Conservation (phyloP, 92 coral and sea anemone species). For the Parazoanthus atlanticus region DNA sequence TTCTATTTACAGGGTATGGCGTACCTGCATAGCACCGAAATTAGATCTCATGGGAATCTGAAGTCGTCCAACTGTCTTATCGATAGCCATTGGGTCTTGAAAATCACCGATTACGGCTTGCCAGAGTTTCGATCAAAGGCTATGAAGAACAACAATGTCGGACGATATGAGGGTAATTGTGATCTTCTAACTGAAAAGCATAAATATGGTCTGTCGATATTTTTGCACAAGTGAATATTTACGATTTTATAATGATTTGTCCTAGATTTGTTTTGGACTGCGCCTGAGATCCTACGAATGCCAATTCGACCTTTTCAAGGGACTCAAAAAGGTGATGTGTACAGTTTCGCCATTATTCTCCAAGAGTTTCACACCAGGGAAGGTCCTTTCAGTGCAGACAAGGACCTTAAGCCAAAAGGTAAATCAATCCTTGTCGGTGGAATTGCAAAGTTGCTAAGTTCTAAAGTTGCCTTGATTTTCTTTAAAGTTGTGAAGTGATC, state of each 20-base stretch:
- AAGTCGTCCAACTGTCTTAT: slow-evolving; percentile 81
- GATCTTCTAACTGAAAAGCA: not conserved
- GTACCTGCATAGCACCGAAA: slow-evolving; percentile 68
- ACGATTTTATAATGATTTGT: not conserved
- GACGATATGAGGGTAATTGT: not conserved
- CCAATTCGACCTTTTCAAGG: slow-evolving; percentile 75
- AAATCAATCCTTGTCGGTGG: not conserved
- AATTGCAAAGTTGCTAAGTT: no score
- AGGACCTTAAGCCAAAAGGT: slow-evolving; percentile 68
- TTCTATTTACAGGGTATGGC: slow-evolving; percentile 69
- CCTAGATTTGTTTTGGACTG: slow-evolving; percentile 87
- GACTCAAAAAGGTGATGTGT: slow-evolving; percentile 94
- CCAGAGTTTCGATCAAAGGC: slow-evolving; percentile 70
- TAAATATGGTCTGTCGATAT: not conserved
- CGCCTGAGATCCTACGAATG: slow-evolving; percentile 92
- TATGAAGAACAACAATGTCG: slow-evolving; percentile 16
- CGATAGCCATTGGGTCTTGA: slow-evolving; percentile 82
- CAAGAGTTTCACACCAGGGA: slow-evolving; percentile 93
- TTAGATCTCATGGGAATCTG: slow-evolving; percentile 77
- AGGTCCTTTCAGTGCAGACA: slow-evolving; percentile 91
- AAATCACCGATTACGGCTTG: slow-evolving; percentile 80
- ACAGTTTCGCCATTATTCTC: slow-evolving; percentile 94
- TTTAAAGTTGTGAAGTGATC: no score
- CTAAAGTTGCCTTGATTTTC: no score
- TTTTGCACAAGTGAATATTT: not conserved